Conservation (phyloP, 37 sponge, comb jelly and placozoan species). For the Diacarnus erythraeanus region DNA sequence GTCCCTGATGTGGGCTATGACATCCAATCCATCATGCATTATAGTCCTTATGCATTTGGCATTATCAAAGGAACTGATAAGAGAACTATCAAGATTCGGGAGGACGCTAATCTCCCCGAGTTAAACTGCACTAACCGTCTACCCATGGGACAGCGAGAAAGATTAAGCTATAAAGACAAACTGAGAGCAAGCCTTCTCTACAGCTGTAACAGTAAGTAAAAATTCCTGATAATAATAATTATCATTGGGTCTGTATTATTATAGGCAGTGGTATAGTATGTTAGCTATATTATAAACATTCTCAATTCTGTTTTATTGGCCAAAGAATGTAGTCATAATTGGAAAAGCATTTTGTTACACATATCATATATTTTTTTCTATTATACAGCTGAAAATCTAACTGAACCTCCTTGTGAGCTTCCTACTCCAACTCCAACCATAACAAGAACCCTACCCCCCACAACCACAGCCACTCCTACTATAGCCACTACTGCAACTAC, state of each 20-base stretch:
- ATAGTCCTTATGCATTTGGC: conserved; percentile 21
- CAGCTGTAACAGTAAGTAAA: conserved; percentile 25
- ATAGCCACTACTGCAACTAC: too few relatives aligned
- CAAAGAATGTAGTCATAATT: too few relatives aligned
- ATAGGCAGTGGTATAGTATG: neutral
- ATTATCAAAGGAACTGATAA: neutral
- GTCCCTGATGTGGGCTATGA: conserved; percentile 52
- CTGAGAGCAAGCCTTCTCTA: conserved; percentile 30
- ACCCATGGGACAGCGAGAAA: conserved; percentile 42
- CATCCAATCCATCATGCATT: conserved; percentile 76
- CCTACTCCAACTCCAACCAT: neutral
- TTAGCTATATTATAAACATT: neutral
- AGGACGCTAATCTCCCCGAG: conserved; percentile 2
- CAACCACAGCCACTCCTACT: neutral
- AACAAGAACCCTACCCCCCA: neutral
- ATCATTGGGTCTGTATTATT: neutral
- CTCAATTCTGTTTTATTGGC: too few relatives aligned
- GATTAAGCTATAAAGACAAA: conserved; percentile 37
- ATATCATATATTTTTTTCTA: neutral
- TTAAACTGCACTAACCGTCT: neutral
- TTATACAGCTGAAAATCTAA: neutral
- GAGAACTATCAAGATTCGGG: conserved; percentile 25
- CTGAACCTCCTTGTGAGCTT: neutral
- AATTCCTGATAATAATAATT: neutral
- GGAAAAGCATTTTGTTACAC: neutral